A percentile compares a stretch with the other conserved stretches of the same genome.
phyloP scores from a whole-genome alignment of 2,797 vertebrate species.

The Sebastes kiyomatsui region DNA sequence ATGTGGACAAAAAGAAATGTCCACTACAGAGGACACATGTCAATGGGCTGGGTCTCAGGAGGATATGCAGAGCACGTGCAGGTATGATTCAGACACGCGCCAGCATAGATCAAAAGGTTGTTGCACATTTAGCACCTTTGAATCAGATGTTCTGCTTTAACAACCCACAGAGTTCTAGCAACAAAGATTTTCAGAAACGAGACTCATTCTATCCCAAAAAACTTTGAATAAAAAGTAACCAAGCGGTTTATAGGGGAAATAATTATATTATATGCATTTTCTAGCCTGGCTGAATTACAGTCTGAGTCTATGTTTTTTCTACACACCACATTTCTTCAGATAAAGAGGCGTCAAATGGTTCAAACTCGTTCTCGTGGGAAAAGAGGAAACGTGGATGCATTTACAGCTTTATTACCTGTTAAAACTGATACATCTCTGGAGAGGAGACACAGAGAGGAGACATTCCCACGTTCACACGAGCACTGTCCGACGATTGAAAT shows the following conservation, averaged over 20 bases:
- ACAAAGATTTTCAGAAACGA: neutral
- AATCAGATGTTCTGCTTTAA: neutral
- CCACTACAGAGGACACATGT: too few species aligned
- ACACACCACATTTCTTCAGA: neutral
- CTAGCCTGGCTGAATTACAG: neutral
- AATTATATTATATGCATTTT: neutral
- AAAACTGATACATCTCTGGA: slow-evolving; percentile 8
- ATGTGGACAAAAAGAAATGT: too few species aligned
- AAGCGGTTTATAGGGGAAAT: neutral
- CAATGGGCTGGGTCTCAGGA: too few species aligned
- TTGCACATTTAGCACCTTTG: neutral
- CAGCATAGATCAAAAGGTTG: neutral
- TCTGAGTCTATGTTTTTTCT: neutral
- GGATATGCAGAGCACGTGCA: neutral
- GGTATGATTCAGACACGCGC: neutral
- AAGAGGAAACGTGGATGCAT: slow-evolving; percentile 1
- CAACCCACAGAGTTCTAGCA: neutral
- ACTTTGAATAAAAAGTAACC: neutral
- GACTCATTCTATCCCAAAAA: neutral
- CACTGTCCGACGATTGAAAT: neutral
- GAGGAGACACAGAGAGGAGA: neutral
- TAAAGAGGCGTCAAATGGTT: neutral
- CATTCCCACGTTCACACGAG: slow-evolving; percentile 20
- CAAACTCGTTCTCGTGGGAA: slow-evolving; percentile 19
- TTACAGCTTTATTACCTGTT: slow-evolving; percentile 46